Evolutionary conservation across 2,888 invertebrate species (phyloP), one percentile per base, ranked within the genome.

Genomic region (Melanostoma scalare): DNA sequence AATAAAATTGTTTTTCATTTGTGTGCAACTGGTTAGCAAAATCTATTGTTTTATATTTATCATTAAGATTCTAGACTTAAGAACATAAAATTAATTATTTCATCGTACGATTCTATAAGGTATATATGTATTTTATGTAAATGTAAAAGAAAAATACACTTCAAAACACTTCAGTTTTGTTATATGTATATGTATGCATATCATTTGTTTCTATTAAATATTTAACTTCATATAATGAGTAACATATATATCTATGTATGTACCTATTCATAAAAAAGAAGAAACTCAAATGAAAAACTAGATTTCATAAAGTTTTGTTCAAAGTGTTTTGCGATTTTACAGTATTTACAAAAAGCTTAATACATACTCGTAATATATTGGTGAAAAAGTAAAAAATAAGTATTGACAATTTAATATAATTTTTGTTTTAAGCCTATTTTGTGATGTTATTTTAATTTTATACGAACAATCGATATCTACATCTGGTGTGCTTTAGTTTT

Each of bases 271-370:
- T 65, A 53, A 50, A 50, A 60, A 72, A 46, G 8, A 44, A 55
- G 42, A 71, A 46, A 36, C 42, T 50, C 61, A 53, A 35, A 61
- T 61, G 48, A 63, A 44, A 63, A 38, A 9, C 6, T 35, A 61
- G 33, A 44, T 36, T 61, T 53, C 63, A 63, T 55, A 68, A 44
- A 44, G 72, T 56, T 77, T 20, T 20, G 20, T 40, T 63, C 71
- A 55, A 61, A 67, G 67, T 31, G 6, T 36, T 63, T 65, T 67
- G 68, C 52, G 69, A 82, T 73, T 82, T 73, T 82, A 82, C 82
- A 82, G 68, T 82, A 82, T 82, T 78, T 82, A 82, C 82, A 82
- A 82, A 52, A 69, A 78, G 30, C 53, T 48, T 68, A 20, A 20
- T 20, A 20, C 20, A 20, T 20, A 20, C 20, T 20, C 20, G 20